These are phyloP conservation scores for Chymomyza costata DNA, from an alignment of 1,140 invertebrate species.

Conservation along the genomic window DNA sequence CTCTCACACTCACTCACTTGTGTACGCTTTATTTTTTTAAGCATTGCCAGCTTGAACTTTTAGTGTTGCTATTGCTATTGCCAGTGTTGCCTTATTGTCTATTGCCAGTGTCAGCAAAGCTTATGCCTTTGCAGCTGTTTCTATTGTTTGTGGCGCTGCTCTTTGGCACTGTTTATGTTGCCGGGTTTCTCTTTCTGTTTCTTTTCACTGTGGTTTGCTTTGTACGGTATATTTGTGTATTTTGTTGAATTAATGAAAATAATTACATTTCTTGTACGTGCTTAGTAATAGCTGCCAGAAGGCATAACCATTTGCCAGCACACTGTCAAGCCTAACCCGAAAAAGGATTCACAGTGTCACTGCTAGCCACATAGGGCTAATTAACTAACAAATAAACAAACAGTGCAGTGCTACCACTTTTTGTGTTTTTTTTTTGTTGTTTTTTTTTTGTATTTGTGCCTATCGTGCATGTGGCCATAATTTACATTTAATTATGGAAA, in stretches of 20 bases:
- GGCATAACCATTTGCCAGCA: not conserved
- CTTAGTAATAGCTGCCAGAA: constrained; percentile 12
- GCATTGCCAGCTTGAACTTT: too few relatives aligned
- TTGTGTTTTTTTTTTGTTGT: too few relatives aligned
- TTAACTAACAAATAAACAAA: constrained; percentile 56
- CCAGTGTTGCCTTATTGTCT: not conserved
- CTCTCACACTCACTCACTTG: constrained; percentile 1
- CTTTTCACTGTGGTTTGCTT: constrained; percentile 10
- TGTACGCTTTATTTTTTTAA: not conserved
- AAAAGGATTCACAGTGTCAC: not conserved
- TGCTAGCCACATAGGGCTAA: constrained; percentile 16
- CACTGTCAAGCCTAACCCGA: not conserved
- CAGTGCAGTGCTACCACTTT: too few relatives aligned
- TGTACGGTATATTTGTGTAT: constrained; percentile 12
- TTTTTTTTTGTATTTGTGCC: too few relatives aligned
- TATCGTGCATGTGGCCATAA: constrained; percentile 39
- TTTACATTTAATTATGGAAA: constrained; percentile 59
- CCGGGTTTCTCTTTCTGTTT: not conserved
- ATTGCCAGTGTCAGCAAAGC: too few relatives aligned
- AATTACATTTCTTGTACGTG: constrained; percentile 60
- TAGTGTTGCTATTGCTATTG: too few relatives aligned
- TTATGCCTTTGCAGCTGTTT: too few relatives aligned
- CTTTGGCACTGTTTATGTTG: not conserved
- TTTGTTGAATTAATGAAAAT: constrained; percentile 51
- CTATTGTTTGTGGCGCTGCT: not conserved